Evolutionary conservation across 2,888 invertebrate genomes (phyloP), one percentile per base, ranked within the genome.

Genomic region (Lepidonotus clava): DNA sequence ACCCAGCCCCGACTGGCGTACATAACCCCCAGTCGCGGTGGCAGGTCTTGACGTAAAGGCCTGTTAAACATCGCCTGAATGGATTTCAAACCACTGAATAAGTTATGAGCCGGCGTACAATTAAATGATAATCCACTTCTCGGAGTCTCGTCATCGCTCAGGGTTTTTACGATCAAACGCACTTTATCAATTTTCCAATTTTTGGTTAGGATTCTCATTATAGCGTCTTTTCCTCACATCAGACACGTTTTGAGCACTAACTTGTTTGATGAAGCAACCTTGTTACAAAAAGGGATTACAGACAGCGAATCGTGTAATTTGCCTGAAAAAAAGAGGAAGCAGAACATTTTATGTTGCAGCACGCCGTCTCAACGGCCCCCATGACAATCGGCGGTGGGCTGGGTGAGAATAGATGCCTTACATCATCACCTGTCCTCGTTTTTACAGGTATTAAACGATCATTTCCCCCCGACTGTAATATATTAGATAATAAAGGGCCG

Each of bases 321-420:
- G 76, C 76, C 51, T 36, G 38, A 32, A 5, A 71, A 21, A 38
- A 80, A 51, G 28, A 41, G 41, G 32, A 4, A 36, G 36, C 71
- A 38, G 71, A 46, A 41, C 21, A 80, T 46, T 80, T 80, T 80
- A 46, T 80, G 46, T 80, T n/a, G 28, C 38, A 38, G 46, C 46
- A 14, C 28, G 28, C 0, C 80, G 28, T 24, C 46, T 14, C 32
- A 32, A 28, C 41, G 80, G 46, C 80, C 11, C 80, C 80, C 32
- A 11, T 51, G 51, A 80, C 46, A 80, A 21, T 51, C 46, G 46
- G 46, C 28, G 41, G 46, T 46, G 46, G 46, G 41, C 21, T 34
- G 80, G 80, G 80, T 80, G 80, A 46, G 80, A 51, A 80, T 80
- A 80, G 80, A 80, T 41, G 80, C 80, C 80, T 80, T 80, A 80